phyloP scores from a whole-genome alignment of 2,797 vertebrate genomes.

The Mustela erminea region DNA sequence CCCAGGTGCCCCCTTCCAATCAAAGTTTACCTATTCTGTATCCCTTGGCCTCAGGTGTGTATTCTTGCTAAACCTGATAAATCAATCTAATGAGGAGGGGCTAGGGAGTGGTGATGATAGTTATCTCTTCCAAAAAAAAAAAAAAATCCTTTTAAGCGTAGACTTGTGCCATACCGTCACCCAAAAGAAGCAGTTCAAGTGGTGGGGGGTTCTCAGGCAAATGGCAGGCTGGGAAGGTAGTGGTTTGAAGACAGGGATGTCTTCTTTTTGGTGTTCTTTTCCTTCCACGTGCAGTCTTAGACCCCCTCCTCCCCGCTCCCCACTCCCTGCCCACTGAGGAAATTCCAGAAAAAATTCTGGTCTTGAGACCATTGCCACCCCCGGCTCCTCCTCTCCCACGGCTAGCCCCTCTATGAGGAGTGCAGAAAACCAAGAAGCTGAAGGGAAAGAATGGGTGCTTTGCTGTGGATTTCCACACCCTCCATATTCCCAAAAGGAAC shows the following conservation, averaged over 20 bases:
- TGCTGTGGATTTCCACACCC: background rate
- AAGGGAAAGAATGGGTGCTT: conserved; percentile 42
- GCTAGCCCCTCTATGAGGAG: background rate
- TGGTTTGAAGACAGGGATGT: background rate
- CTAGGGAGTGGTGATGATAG: background rate
- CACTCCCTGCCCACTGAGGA: background rate
- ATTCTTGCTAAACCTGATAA: conserved; percentile 19
- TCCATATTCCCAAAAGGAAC: conserved; percentile 50
- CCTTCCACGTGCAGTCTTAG: background rate
- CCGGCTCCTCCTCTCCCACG: background rate
- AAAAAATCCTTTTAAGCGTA: background rate
- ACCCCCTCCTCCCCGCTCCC: too few species aligned
- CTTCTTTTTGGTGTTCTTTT: conserved; percentile 16
- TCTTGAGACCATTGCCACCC: conserved; percentile 12
- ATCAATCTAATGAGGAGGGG: background rate
- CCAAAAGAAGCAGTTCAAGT: background rate
- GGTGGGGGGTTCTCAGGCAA: background rate
- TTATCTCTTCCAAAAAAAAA: conserved; percentile 5
- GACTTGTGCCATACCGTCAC: background rate
- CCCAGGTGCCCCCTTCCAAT: too few species aligned
- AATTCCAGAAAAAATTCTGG: conserved; percentile 43
- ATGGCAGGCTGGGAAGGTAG: background rate
- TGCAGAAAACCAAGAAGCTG: conserved; percentile 39
- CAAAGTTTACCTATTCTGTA: background rate
- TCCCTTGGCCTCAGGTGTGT: background rate